Base-by-base conservation (phyloP, 1,140 invertebrate species). In the Papilio machaon region DNA sequence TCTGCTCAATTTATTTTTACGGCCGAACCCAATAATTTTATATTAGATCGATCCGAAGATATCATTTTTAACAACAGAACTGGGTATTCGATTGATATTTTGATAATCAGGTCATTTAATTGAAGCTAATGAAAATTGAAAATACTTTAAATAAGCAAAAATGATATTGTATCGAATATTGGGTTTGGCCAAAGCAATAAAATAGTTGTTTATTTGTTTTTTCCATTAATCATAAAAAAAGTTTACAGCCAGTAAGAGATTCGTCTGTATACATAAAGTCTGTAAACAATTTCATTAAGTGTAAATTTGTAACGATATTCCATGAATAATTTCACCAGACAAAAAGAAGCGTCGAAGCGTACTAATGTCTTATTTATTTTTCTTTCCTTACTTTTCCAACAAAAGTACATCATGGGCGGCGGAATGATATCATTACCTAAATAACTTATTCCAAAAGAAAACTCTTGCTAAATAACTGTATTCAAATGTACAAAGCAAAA, bases 281-380 rank as follows among this genome's bases (percentile, higher is more conserved):
- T n/a, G n/a, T n/a, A 70, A 70, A 70, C 64, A 70, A 70, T 70
- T 70, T 23, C 30, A 70, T 38, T 70, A 64, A 64, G 64, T 70
- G 64, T 70, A 70, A 70, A 70, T 70, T 70, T 70, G 64, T 70
- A 70, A 70, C 30, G 64, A 70, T 38, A 70, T 70, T 70, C 64
- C 23, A 70, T 70, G 64, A 70, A 70, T 70, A 70, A 70, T 70
- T 70, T 70, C 64, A 70, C 64, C 64, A 70, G 64, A 70, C 64
- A 38, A 35, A 70, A 70, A 70, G 64, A 70, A 70, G 64, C 64
- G 64, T 70, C 64, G 64, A 70, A 70, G 64, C 64, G 64, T 70
- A 70, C 64, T 70, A 70, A 70, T 70, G 64, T 70, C 64, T 70
- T 70, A 70, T 70, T 70, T 70, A 70, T 70, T 70, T 70, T 70